phyloP scores from a whole-genome alignment of 2,888 invertebrate species.

The Toxonevra muliebris region DNA sequence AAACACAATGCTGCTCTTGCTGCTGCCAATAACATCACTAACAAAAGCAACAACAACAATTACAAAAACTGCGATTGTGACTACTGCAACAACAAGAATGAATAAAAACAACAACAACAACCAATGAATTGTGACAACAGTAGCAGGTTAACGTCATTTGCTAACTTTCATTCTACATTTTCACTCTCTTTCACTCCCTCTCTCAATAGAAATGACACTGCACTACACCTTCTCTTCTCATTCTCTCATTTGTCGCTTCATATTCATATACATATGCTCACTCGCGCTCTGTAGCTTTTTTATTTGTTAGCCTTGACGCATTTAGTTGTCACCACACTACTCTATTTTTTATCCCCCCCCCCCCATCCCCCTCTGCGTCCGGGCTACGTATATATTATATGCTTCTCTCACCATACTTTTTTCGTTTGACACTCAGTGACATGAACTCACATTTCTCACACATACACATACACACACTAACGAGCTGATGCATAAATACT shows the following conservation, averaged over 20 bases:
- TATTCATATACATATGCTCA: no score
- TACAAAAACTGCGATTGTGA: background rate
- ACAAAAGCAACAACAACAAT: conserved; percentile 8
- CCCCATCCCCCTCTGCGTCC: no score
- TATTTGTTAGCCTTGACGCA: conserved; percentile 1
- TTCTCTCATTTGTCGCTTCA: background rate
- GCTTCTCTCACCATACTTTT: no score
- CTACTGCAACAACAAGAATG: background rate
- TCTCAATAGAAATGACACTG: no score
- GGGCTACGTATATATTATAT: no score
- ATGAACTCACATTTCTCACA: no score
- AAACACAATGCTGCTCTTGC: background rate
- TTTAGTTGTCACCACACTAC: background rate
- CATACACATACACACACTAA: no score
- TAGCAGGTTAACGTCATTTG: conserved; percentile 12
- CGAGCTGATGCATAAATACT: no score
- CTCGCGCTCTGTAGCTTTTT: background rate
- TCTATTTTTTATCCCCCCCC: no score
- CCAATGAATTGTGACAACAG: background rate
- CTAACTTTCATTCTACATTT: background rate
- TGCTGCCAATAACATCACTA: conserved; percentile 9
- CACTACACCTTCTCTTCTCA: no score
- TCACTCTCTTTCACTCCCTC: background rate
- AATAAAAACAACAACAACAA: background rate
- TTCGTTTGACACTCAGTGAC: no score